Percentiles rank a stretch among this genome's conserved stretches.
These are phyloP conservation scores for Rhopalosiphum padi DNA, from an alignment of 1,140 invertebrate species.

Conservation along the genomic window DNA sequence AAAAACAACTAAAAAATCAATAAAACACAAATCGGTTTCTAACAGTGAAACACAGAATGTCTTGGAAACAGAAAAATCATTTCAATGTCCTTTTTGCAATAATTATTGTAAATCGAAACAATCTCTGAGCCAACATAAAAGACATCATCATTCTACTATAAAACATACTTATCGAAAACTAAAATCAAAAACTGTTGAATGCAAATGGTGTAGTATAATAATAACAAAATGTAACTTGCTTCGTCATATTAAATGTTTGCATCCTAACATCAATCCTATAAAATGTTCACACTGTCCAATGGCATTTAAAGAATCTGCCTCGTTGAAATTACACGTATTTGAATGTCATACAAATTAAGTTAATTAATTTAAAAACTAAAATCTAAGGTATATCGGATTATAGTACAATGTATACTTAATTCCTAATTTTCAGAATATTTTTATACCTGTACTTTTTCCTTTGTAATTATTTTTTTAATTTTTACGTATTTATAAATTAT, in stretches of 20 bases:
- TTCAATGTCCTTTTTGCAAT: neutral
- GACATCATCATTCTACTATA: neutral
- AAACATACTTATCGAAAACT: neutral
- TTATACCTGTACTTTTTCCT: neutral
- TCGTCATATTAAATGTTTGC: slow-evolving; percentile 26
- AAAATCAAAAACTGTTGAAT: neutral
- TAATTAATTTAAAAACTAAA: neutral
- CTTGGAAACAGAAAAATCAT: neutral
- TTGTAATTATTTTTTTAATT: neutral
- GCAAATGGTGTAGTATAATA: neutral
- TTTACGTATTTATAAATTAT: neutral
- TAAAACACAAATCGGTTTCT: neutral
- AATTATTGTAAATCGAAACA: neutral
- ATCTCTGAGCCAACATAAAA: neutral
- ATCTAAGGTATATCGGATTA: neutral
- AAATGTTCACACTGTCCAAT: neutral
- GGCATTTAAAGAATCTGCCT: neutral
- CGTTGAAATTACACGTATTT: neutral
- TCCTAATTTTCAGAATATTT: neutral
- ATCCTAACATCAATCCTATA: neutral
- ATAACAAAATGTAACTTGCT: slow-evolving; percentile 32
- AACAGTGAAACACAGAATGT: neutral
- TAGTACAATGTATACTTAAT: neutral
- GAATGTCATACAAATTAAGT: neutral
- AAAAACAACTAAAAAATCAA: neutral